These are phyloP conservation scores for Dascyllus trimaculatus DNA, from an alignment of 2,113 vertebrate genomes.

Conservation along the genomic window DNA sequence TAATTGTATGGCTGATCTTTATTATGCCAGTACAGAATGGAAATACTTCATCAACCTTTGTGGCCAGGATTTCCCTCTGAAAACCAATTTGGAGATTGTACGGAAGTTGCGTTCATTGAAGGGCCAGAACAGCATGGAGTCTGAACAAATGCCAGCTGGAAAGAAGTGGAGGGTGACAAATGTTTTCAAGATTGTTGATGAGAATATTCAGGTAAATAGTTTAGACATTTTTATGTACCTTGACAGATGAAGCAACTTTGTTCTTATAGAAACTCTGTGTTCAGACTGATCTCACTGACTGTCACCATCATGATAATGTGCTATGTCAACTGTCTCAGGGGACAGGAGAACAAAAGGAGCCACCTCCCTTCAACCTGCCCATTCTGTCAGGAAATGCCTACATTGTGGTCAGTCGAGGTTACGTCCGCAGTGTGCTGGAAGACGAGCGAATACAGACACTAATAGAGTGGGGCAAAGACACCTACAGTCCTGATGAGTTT, in stretches of 20 bases:
- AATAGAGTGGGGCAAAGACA: conserved; percentile 91
- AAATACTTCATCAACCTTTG: conserved; percentile 95
- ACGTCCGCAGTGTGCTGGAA: conserved; percentile 84
- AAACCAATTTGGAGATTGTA: conserved; percentile 94
- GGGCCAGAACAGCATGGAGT: conserved; percentile 91
- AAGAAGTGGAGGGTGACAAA: conserved; percentile 87
- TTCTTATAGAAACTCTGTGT: not conserved
- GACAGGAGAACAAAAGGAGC: conserved; percentile 79
- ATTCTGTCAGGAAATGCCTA: conserved; percentile 92
- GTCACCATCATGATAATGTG: not conserved
- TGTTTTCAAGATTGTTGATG: conserved; percentile 80
- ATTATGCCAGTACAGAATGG: conserved; percentile 83
- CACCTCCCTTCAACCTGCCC: conserved; percentile 85
- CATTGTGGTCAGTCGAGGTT: conserved; percentile 88
- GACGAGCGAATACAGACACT: conserved; percentile 82
- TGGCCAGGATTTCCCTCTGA: conserved; percentile 94
- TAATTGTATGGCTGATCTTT: conserved; percentile 94
- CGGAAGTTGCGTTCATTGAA: conserved; percentile 84
- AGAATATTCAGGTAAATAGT: conserved; percentile 66
- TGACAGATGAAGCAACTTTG: too few species aligned
- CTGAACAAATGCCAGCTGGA: conserved; percentile 82
- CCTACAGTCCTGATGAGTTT: conserved; percentile 92
- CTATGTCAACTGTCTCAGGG: conserved; percentile 41
- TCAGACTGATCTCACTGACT: not conserved
- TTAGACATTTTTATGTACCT: fast-evolving